phyloP scores from a whole-genome alignment of 2,888 invertebrate genomes.

The Phortica okadai region DNA sequence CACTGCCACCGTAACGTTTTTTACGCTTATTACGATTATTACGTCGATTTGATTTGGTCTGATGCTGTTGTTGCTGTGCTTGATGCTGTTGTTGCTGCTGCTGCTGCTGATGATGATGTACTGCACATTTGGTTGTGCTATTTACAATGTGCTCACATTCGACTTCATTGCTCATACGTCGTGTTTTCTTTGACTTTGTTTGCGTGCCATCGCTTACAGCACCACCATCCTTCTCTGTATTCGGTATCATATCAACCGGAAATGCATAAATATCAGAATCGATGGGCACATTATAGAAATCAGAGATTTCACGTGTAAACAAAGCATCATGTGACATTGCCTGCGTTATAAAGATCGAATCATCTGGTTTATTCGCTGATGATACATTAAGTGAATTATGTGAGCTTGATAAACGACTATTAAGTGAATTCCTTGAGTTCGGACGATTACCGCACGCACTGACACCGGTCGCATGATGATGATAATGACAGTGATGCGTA shows the following conservation, averaged over 20 bases:
- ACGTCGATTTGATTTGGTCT: slow-evolving; percentile 66
- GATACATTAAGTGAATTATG: slow-evolving; percentile 87
- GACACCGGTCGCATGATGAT: slow-evolving; percentile 48
- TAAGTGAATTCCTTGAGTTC: slow-evolving; percentile 86
- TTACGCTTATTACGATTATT: slow-evolving; percentile 73
- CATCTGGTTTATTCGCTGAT: slow-evolving; percentile 86
- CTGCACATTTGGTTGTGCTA: slow-evolving; percentile 21
- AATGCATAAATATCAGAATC: slow-evolving; percentile 93
- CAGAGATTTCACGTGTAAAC: slow-evolving; percentile 86
- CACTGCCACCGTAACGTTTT: slow-evolving; percentile 56
- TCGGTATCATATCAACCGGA: slow-evolving; percentile 86
- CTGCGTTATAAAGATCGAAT: slow-evolving; percentile 91
- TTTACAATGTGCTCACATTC: neutral
- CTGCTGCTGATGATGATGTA: neutral
- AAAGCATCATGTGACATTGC: slow-evolving; percentile 92
- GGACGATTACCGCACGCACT: slow-evolving; percentile 78
- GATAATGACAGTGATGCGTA: slow-evolving; percentile 70
- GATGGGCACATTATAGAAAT: slow-evolving; percentile 92
- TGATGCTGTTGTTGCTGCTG: slow-evolving; percentile 47
- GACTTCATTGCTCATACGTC: slow-evolving; percentile 52
- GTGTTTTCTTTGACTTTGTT: neutral
- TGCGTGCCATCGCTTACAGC: too few species aligned
- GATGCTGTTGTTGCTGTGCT: slow-evolving; percentile 46
- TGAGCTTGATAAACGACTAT: slow-evolving; percentile 88
- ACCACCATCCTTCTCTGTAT: neutral